Evolutionary conservation across 2,888 invertebrate genomes (phyloP), one percentile per base, ranked within the genome.

Genomic region (Polymixis lichenea): DNA sequence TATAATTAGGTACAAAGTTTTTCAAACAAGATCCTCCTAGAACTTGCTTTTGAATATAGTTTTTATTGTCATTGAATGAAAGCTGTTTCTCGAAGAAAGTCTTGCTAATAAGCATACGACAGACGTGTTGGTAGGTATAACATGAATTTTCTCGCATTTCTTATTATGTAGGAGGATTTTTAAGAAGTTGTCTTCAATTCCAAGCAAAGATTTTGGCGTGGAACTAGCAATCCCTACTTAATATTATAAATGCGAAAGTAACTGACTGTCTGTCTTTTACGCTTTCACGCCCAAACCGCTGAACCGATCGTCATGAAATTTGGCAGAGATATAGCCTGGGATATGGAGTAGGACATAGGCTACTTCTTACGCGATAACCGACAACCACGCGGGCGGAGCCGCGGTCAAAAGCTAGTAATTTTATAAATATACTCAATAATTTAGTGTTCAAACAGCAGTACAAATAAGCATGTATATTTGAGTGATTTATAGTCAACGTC

Each of bases 401-500:
- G 38, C 38, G 6, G 6, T 3, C 38, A 5, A 38, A 38, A 3
- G 38, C 38, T 38, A 38, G 38, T 80, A 84, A 80, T 67, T 80
- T 56, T 80, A 83, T 80, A 84, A 83, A 83, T 83, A 84, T 38
- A 65, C 77, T 28, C 74, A 84, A 80, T 84, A 83, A 80, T 84
- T 84, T 83, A 84, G 75, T 81, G 84, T 71, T 84, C 69, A 77
- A 77, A 75, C 72, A 71, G 49, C 84, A 80, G 64, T 84, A 86
- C 89, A 88, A 87, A 89, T 89, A 87, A 87, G 84, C 76, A 78
- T 84, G 87, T 83, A 88, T 86, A 87, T 87, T 87, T 82, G 79
- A 88, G 86, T 93, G 93, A 94, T 94, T 94, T 93, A 94, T 92
- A 72, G 88, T 78, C 85, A 64, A 83, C 89, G 88, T 91, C 89